These are phyloP conservation scores for Brachirus orientalis DNA, from an alignment of 2,113 vertebrate species.

Conservation along the genomic window DNA sequence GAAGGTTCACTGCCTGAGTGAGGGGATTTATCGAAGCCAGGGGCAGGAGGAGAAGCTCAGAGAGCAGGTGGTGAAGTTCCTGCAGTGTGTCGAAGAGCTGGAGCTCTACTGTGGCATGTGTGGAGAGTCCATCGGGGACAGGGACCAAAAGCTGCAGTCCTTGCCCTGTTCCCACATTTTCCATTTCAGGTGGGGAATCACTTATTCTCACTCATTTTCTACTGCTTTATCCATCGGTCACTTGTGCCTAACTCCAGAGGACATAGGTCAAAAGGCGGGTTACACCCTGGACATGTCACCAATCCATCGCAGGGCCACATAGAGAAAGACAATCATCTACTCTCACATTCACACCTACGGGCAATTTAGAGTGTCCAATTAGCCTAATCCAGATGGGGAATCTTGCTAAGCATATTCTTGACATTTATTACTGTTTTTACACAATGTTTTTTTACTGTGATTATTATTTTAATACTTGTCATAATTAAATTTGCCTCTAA, in stretches of 20 bases:
- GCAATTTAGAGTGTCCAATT: no score
- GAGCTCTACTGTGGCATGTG: conserved; percentile 99
- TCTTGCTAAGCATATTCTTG: not conserved
- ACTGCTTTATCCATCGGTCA: not conserved
- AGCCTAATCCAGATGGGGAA: conserved; percentile 88
- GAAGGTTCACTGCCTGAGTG: conserved; percentile 92
- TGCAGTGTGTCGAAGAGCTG: conserved; percentile 97
- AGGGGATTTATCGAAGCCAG: conserved; percentile 88
- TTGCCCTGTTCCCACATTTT: conserved; percentile 98
- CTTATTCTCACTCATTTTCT: no score
- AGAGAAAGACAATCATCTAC: no score
- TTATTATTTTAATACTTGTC: not conserved
- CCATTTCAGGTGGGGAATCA: conserved; percentile 90
- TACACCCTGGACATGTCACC: no score
- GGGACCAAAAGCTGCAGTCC: conserved; percentile 95
- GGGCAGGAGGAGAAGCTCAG: conserved; percentile 90
- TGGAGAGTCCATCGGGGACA: conserved; percentile 96
- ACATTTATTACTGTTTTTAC: not conserved
- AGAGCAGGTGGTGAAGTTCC: conserved; percentile 95
- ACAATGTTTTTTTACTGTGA: not conserved
- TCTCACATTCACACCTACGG: no score
- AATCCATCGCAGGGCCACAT: no score
- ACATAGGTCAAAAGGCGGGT: no score
- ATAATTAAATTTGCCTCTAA: not conserved
- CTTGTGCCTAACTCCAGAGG: no score